Conservation (phyloP, 2,113 vertebrate species). For the Orycteropus afer region DNA sequence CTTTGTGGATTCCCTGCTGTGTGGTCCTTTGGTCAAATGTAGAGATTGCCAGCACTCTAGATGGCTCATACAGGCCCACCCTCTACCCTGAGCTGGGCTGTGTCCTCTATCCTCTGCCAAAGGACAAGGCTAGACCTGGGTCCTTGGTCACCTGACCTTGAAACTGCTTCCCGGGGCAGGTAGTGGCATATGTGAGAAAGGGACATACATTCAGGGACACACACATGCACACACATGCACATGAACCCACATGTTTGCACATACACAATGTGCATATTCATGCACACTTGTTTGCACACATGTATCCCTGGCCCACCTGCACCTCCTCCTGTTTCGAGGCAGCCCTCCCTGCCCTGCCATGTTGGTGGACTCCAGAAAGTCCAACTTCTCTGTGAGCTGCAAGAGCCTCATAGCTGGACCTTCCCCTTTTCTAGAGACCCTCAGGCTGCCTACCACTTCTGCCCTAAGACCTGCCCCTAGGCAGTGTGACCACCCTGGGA, state of each 20-base stretch:
- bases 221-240: background rate
- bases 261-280: background rate
- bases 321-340: background rate
- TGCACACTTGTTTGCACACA: background rate
- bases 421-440: background rate
- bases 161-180: background rate
- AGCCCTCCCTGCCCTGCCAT: background rate
- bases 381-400: background rate
- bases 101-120: background rate
- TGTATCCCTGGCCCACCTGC: background rate
- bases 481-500: background rate
- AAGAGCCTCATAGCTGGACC: no score
- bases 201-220: background rate
- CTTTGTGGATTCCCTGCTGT: background rate
- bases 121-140: background rate
- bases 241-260: background rate
- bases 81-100: background rate
- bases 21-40: background rate
- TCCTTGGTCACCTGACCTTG: background rate
- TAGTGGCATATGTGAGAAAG: no score
- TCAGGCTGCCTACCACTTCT: background rate
- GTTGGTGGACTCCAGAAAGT: background rate
- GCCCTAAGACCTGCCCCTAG: no score
- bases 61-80: background rate
- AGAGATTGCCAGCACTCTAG: background rate